Conservation (phyloP, 2,888 invertebrate genomes). For the Hyposoter dolosus region DNA sequence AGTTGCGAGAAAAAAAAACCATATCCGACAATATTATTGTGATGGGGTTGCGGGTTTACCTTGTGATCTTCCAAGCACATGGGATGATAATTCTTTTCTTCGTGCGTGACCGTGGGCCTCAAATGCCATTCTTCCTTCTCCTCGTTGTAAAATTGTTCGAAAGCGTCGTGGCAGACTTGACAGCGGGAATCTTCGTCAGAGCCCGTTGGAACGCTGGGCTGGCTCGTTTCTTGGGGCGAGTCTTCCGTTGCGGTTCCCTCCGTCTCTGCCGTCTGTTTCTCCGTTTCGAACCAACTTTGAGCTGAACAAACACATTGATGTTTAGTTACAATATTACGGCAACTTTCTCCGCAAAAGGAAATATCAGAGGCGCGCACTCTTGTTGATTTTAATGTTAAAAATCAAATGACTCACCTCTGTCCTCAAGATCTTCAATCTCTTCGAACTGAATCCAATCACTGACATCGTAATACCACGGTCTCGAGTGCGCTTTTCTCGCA, state of each 20-base stretch:
- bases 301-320: conserved; percentile 85
- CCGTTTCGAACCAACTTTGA: conserved; percentile 95
- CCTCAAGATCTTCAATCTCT: conserved; percentile 96
- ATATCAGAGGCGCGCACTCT: not conserved
- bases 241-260: conserved; percentile 87
- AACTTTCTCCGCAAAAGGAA: not conserved
- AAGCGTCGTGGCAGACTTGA: conserved; percentile 96
- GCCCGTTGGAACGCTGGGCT: conserved; percentile 90
- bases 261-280: conserved; percentile 86
- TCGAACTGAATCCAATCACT: conserved; percentile 98
- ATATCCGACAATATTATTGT: not conserved
- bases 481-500: conserved; percentile 92
- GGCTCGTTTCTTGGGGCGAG: conserved; percentile 87
- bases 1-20: conserved; percentile 41
- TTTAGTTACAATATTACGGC: not conserved
- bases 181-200: conserved; percentile 90
- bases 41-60: conserved; percentile 84
- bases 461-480: conserved; percentile 96
- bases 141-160: conserved; percentile 98
- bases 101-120: conserved; percentile 91
- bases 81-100: conserved; percentile 94
- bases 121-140: conserved; percentile 99
- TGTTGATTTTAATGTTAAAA: not conserved
- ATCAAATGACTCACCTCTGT: conserved; percentile 88
- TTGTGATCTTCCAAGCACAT: conserved; percentile 95